Base-by-base conservation (phyloP, 2,113 vertebrate species). In the Peucedramus taeniatus region DNA sequence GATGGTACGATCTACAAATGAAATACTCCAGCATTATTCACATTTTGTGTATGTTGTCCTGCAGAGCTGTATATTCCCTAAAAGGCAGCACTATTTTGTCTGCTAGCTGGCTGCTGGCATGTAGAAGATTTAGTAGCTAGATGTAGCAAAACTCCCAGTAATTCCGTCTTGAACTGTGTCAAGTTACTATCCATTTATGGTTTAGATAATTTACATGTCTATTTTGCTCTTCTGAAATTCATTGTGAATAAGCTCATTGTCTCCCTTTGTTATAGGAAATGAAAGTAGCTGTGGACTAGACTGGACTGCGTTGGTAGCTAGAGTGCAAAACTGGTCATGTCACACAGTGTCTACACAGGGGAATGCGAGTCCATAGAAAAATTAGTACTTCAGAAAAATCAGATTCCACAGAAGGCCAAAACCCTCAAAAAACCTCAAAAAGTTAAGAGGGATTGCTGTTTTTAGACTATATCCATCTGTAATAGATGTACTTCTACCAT, bases 171-270 rank as follows among this genome's bases (percentile, higher is more conserved):
- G 64, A 77, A 69, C 83, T 91, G 68, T 89, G 96, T 97, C 71
- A 96, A 97, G 54, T 91, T 96, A 92, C 96, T 77, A 91, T 94
- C 96, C 97, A 95, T 98, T 98, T 98, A 97, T 96, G 93, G 87
- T 96, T 97, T 98, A 97, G 96, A 98, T 98, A 98, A 98, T 97
- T 98, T 97, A 96, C 96, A 97, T 71, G 95, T 96, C 96, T 90
- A 94, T 98, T 98, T 97, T 97, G 79, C 96, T 97, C 93, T 95
- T 97, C 88, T 95, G 80, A 15, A 93, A 97, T 97, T 95, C 98
- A 97, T 98, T 95, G 98, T 98, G 97, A 98, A 98, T 98, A 97
- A 96, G 81, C 37, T 96, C 76, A 96, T 98, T 98, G 98, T 98
- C 71, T 93, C 87, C 40, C 81, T 94, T 79, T 87, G 65, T 97